Base-by-base conservation (phyloP, 1,140 invertebrate genomes). In the Drosophila kanapiae region DNA sequence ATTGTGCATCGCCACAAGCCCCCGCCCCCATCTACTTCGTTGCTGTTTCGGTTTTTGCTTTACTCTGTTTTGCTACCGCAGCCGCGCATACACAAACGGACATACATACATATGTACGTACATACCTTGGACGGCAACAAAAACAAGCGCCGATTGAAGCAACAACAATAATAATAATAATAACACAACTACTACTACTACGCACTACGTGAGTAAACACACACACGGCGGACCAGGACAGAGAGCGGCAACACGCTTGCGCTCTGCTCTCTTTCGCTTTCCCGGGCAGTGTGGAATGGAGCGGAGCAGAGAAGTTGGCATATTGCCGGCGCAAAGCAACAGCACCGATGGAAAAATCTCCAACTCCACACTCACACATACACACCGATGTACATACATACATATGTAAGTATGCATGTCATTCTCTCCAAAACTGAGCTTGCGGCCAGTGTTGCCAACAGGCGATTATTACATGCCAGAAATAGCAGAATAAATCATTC, bases 11-110 rank as follows among this genome's bases (percentile, higher is more conserved):
- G 40, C 69, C 27, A 29, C 51, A 68, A 64, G 68, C 58, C 58
- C 47, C 45, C 31, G 3, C 35, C 53, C 35, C 40, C 54, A 54
- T 69, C 49, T 60, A 61, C 60, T 77, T 77, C 71, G 54, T 72
- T 80, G 82, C 78, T 77, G 82, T 80, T 88, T 86, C 77, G 56
- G 80, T 78, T 88, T 88, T 87, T 84, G 85, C 83, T 88, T 87
- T 88, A 79, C 80, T 82, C 77, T 87, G 83, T 87, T 87, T 87
- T 87, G 83, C 83, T 87, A 87, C 83, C 80, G 75, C 68, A 78
- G 80, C 80, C 80, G 80, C 68, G 45, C 47, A 74, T 54, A 75
- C 58, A 65, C 37, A 77, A 37, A 47, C 59, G 38, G 38, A 64
- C 23, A 63, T 47, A 68, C 38, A 68, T 60, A 77, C 31, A 31